These are phyloP conservation scores for Macropus fuliginosus DNA, from an alignment of 2,797 vertebrate species.

Conservation along the genomic window DNA sequence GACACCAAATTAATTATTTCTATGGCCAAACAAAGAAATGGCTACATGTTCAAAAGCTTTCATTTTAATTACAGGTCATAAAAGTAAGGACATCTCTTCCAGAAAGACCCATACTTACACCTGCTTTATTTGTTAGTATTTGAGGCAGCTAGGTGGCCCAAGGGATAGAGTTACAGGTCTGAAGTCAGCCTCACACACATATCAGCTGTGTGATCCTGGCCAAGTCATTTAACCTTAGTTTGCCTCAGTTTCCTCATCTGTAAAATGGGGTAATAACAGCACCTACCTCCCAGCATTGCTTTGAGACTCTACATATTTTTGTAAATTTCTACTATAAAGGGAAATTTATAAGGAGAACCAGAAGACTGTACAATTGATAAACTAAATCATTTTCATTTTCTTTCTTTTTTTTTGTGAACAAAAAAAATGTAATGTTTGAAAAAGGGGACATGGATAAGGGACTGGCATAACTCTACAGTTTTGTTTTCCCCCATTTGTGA, in stretches of 20 bases:
- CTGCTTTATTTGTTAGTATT: background rate
- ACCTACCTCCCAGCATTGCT: background rate
- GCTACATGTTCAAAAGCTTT: background rate
- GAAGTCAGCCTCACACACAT: background rate
- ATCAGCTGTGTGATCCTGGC: background rate
- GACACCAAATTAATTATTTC: background rate
- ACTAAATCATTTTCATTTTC: background rate
- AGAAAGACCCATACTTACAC: background rate
- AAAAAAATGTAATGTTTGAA: background rate
- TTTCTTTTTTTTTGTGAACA: background rate
- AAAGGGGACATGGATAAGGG: background rate
- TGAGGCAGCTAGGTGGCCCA: background rate
- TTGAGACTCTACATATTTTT: background rate
- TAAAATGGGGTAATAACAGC: background rate
- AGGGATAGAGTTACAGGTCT: no score
- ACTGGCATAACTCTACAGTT: background rate
- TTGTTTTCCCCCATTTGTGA: background rate
- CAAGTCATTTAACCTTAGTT: background rate
- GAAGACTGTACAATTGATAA: background rate
- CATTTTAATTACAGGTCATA: background rate
- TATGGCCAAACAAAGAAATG: background rate
- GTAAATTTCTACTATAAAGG: no score
- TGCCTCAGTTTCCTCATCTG: background rate
- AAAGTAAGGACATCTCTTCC: background rate
- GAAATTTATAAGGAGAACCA: background rate